Percentiles rank a stretch among this genome's conserved stretches.
phyloP scores from a whole-genome alignment of 2,113 vertebrate genomes.

The Dicrurus megarhynchus region DNA sequence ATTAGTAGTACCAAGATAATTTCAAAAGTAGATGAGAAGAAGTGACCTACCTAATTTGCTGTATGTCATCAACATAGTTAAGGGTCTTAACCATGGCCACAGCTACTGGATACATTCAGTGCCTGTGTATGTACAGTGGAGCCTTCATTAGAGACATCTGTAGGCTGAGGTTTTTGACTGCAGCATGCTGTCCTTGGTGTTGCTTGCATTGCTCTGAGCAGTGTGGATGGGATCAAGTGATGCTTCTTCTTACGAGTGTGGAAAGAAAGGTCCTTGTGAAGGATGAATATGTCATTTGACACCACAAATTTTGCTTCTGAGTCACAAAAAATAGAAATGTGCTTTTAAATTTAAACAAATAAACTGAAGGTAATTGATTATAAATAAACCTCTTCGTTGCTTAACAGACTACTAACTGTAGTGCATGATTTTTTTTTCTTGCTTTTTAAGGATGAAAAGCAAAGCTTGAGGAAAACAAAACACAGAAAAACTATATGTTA shows the following conservation, averaged over 20 bases:
- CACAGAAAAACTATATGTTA: background rate
- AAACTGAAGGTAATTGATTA: background rate
- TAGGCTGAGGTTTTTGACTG: background rate
- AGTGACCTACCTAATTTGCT: background rate
- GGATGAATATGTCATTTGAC: background rate
- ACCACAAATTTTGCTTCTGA: background rate
- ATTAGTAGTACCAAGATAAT: background rate
- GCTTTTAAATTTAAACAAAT: background rate
- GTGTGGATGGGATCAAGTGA: background rate
- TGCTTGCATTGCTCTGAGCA: background rate
- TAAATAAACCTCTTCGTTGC: background rate
- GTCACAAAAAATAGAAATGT: background rate
- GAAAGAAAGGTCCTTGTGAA: background rate
- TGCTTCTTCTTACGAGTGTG: background rate
- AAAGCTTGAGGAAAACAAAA: background rate
- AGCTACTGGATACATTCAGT: background rate
- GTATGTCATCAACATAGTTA: background rate
- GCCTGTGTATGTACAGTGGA: background rate
- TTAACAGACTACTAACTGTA: background rate
- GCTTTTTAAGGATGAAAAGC: background rate
- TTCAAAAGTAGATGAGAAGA: background rate
- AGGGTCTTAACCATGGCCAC: background rate
- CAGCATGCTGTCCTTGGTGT: background rate
- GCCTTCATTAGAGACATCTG: background rate
- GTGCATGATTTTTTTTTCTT: background rate